phyloP scores from a whole-genome alignment of 2,113 vertebrate genomes.

The Calypte anna region DNA sequence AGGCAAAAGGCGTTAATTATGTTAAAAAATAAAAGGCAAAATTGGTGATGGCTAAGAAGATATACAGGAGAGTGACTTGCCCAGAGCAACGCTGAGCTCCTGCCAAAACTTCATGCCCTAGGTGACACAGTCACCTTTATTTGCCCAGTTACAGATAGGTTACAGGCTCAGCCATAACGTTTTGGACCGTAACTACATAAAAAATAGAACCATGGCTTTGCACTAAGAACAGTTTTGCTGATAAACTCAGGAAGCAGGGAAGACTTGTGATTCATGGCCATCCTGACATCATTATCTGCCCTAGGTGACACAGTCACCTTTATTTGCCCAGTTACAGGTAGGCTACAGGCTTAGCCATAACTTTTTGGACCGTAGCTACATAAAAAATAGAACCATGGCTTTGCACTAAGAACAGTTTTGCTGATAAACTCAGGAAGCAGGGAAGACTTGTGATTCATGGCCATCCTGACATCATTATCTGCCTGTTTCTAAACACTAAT shows the following conservation, averaged over 20 bases:
- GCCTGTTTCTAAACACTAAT: background rate
- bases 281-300: background rate
- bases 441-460: background rate
- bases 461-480: background rate
- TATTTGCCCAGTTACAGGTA: background rate
- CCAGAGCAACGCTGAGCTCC: background rate
- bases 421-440: background rate
- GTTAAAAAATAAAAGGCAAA: background rate
- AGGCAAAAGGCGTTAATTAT: background rate
- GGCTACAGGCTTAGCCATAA: background rate
- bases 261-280: background rate
- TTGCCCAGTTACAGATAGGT: background rate
- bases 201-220: background rate
- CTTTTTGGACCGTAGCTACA: background rate
- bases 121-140: background rate
- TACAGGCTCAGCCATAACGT: background rate
- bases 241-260: background rate
- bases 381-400: background rate
- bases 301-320: background rate
- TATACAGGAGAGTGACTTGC: background rate
- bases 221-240: background rate
- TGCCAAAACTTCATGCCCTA: background rate
- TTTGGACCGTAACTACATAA: background rate
- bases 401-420: background rate
- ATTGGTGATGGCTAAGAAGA: background rate